Evolutionary conservation across 2,888 invertebrate species (phyloP).

Genomic region (Pristionchus japonicus): DNA sequence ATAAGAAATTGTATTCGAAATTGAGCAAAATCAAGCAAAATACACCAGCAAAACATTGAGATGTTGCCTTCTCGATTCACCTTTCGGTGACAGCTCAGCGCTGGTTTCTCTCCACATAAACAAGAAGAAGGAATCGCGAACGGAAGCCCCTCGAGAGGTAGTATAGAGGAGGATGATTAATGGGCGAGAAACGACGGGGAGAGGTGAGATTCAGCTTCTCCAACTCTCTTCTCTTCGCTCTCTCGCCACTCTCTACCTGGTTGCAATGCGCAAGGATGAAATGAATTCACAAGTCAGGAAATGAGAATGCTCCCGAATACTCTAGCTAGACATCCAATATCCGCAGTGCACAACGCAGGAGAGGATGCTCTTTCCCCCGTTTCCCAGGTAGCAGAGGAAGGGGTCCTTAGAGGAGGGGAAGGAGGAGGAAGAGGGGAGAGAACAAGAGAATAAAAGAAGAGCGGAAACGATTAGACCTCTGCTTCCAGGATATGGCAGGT

Average conservation of each 20-base stretch:
- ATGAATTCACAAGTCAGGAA: background rate
- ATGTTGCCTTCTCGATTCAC: too few relatives aligned
- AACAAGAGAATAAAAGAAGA: slow-evolving; percentile 28
- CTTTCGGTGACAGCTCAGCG: background rate
- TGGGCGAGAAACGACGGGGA: background rate
- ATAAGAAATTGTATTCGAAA: too few relatives aligned
- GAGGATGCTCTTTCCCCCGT: background rate
- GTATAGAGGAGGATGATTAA: background rate
- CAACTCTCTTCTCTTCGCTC: background rate
- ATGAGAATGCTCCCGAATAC: too few relatives aligned
- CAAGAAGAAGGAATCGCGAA: background rate
- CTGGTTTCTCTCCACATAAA: background rate
- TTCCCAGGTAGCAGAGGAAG: slow-evolving; percentile 23
- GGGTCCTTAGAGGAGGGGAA: background rate
- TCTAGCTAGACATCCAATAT: background rate
- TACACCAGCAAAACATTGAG: too few relatives aligned
- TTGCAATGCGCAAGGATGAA: too few relatives aligned
- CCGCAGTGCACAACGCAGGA: background rate
- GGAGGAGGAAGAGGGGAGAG: background rate
- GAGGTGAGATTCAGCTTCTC: background rate
- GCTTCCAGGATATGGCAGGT: background rate
- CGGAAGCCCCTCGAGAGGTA: background rate
- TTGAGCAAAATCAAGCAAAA: background rate
- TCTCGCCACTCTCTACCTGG: background rate
- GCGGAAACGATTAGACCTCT: slow-evolving; percentile 29